Base-by-base conservation (phyloP, 2,888 invertebrate species). In the Rosalia funebris region DNA sequence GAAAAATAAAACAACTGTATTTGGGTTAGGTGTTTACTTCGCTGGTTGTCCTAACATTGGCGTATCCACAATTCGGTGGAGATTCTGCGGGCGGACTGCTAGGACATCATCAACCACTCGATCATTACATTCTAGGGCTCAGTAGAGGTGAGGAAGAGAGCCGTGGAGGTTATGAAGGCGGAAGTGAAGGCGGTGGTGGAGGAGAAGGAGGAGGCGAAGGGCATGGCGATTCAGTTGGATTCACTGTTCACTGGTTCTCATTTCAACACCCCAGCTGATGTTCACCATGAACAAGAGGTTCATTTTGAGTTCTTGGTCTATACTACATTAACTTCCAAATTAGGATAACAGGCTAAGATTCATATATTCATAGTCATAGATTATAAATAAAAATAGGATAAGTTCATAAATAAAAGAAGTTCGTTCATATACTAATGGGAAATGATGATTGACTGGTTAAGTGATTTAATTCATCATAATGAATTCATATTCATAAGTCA, bases 181-280 rank as follows among this genome's bases (percentile, higher is more conserved):
- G 50, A 42, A 54, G 45, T 31, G 52, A 42, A 9, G 36, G 52
- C 9, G 47, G 54, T 25, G 57, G 56, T 11, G 62, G 50, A 25
- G 57, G 48, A 14, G 52, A 53, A n/a, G 58, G 39, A 9, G 58
- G 55, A 36, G 42, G 45, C 50, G 31, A 15, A 3, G 60, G 42
- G 2, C 17, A 65, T 10, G 48, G 47, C 1, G 47, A 53, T 7
- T 68, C 68, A 2, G 60, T 70, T 16, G 74, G 74, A 11, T 74
- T 71, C 20, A 67, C 66, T 12, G 73, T 74, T 71, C 20, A 67
- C 66, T 12, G 73, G 75, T 37, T 74, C 75, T 1, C 44, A 74
- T 62, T 75, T 75, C 53, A 60, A 67, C 41, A 78, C 74, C 39
- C 77, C 75, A 36, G 76, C 76, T 2, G 76, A 77, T 61, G 62